Conservation (phyloP, 2,113 vertebrate genomes). For the Alethe diademata region DNA sequence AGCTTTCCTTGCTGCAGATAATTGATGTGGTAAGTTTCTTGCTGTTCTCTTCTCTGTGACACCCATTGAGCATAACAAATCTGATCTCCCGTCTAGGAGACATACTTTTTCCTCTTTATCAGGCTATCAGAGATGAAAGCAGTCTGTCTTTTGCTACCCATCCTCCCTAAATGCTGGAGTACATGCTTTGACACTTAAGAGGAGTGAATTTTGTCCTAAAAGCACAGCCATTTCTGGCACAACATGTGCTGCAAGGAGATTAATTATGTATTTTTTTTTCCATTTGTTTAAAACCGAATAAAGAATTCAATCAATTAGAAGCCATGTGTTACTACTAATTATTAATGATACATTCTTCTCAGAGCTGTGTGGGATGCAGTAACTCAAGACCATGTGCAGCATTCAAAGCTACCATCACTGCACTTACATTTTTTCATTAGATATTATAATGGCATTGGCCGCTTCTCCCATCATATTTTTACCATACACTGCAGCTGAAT, state of each 20-base stretch:
- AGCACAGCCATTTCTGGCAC: background rate
- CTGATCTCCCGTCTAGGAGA: background rate
- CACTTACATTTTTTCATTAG: background rate
- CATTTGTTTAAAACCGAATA: background rate
- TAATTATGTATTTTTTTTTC: slow-evolving; percentile 19
- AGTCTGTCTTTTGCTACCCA: background rate
- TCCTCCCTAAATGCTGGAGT: background rate
- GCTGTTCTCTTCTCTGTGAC: background rate
- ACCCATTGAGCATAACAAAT: background rate
- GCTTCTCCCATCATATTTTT: background rate
- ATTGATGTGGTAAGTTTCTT: slow-evolving; percentile 86
- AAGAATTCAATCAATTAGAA: background rate
- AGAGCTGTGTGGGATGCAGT: background rate
- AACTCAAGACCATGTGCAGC: background rate
- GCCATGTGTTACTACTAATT: background rate
- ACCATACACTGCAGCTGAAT: background rate
- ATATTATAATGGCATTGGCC: background rate
- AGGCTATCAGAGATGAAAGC: background rate
- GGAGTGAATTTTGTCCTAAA: background rate
- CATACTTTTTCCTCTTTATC: background rate
- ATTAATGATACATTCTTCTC: background rate
- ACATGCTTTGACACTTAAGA: slow-evolving; percentile 2
- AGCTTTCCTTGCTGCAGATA: slow-evolving; percentile 88
- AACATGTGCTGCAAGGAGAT: background rate
- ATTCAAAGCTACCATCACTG: background rate